Conservation (phyloP, 2,888 invertebrate genomes). For the Agrotis exclamationis region DNA sequence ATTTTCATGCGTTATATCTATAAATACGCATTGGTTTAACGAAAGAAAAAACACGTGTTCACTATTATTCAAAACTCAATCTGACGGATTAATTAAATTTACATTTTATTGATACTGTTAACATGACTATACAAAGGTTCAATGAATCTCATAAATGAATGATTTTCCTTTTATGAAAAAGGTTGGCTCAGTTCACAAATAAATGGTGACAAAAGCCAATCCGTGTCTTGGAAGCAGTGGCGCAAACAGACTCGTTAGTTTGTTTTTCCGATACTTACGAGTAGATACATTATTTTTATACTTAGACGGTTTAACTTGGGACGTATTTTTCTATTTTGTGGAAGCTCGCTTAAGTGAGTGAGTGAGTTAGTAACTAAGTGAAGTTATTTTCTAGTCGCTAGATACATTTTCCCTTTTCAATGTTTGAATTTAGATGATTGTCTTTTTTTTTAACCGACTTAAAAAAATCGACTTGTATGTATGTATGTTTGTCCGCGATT, state of each 20-base stretch:
- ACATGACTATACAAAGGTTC: neutral
- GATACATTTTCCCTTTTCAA: neutral
- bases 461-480: no score
- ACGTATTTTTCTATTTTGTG: neutral
- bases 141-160: neutral
- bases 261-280: constrained; percentile 14
- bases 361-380: neutral
- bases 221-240: constrained; percentile 13
- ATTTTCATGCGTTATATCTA: no score
- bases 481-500: no score
- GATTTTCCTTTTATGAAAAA: constrained; percentile 4
- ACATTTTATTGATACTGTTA: no score
- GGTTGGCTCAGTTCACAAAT: neutral
- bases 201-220: constrained; percentile 17
- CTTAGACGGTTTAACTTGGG: neutral
- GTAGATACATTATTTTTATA: neutral
- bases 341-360: neutral
- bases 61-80: no score
- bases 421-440: neutral
- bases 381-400: neutral
- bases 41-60: no score
- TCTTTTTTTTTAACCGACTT: no score
- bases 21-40: no score
- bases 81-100: no score
- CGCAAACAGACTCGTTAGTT: neutral